Base-by-base conservation (phyloP, 2,888 invertebrate species). In the Pristionchus mayeri region DNA sequence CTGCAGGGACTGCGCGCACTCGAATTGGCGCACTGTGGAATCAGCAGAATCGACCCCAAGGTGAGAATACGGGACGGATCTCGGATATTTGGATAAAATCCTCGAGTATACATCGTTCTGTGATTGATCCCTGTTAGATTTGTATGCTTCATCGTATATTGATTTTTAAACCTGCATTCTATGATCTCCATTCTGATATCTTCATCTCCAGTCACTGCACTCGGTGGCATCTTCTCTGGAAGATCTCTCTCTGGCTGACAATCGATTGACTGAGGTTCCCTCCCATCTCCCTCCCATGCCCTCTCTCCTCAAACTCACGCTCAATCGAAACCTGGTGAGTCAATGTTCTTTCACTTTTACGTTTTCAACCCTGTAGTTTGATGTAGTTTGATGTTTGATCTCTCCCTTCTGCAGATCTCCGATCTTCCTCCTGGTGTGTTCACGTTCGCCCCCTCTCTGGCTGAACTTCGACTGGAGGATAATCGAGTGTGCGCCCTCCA, bases 211-310 rank as follows among this genome's bases (percentile, higher is more conserved):
- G 80, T 54, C 80, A 6, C 57, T 80, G 91, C 81, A 52, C 79
- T 18, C 50, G 11, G 21, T 78, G 40, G 21, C 76, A 0, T 18
- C 50, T 0, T 82, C 86, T 91, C 95, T 97, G 60, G 95, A 95
- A 91, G 95, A 95, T 83, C 95, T 97, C 88, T 96, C 97, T 93
- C 94, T 97, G 82, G 96, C 96, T 27, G 95, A 95, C 93, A 97
- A 97, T 94, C 95, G 95, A 92, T 95, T 97, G 89, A 95, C 95
- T 93, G 95, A 95, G 63, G 63, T 63, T 2, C 71, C 71, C 40
- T 13, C n/a, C 18, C n/a, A n/a, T n/a, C 24, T n/a, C 0, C 18
- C 40, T n/a, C 11, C 71, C 40, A 9, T 71, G 4, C 71, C 71
- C 24, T 95, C 95, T 89, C 94, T 97, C 93, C 95, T 95, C 75